Evolutionary conservation across 2,113 vertebrate genomes (phyloP), one percentile per base, ranked within the genome.

Genomic region (Eulemur macaco): DNA sequence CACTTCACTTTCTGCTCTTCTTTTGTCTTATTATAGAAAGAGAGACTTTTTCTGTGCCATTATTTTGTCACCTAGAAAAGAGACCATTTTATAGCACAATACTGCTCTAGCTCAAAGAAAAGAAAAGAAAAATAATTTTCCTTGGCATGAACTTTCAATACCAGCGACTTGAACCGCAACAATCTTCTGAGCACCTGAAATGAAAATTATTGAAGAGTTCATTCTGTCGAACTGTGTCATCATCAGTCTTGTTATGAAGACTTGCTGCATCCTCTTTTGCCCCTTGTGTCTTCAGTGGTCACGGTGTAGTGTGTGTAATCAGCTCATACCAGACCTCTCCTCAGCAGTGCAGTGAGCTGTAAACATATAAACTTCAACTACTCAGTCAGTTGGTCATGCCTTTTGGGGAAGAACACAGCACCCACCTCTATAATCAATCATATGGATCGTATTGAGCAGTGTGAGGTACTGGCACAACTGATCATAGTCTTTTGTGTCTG

Each of bases 381-480:
- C 13, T 21, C 45, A 3, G 13, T 14, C 0, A 0, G 4, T 5
- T 18, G 89, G 39, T 23, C 6, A 0, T 56, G 42, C 58, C 29
- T 58, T 2, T 27, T 1, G 31, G 8, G 45, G 27, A n/a, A 74
- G 58, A 52, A 25, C 27, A 3, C 21, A 25, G 73, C 64, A 17
- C 60, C 23, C 42, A 1, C 10, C 25, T 42, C 63, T 6, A 0
- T 29, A 15, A 47, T 56, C 88, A 9, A 0, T 23, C 29, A 4
- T 6, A 0, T 5, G 31, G 50, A 6, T 4, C 1, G 3, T 27
- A 1, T 1, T 14, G 56, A 60, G 80, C 47, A 34, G 34, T 31
- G 52, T 6, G 3, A 27, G 14, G 39, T 20, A 6, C 82, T 2
- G 3, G 71, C 23, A 47, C 3, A 0, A 1, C 2, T 39, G 69